phyloP scores from a whole-genome alignment of 2,113 vertebrate genomes.

The Pampusana beccarii region DNA sequence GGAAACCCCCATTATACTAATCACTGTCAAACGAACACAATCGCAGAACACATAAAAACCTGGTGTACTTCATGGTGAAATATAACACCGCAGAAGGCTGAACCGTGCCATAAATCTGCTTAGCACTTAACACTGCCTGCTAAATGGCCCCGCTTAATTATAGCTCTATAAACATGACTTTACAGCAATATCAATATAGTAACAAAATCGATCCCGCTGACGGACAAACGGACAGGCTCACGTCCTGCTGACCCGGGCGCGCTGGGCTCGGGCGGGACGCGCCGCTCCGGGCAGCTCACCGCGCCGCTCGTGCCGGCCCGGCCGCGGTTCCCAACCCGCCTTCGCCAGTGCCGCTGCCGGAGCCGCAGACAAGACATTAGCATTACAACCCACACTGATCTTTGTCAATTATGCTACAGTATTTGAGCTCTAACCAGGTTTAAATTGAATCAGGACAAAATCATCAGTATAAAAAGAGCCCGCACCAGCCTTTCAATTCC shows the following conservation, averaged over 20 bases:
- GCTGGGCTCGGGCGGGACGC: too few species aligned
- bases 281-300: too few species aligned
- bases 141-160: slow-evolving; percentile 52
- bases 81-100: background rate
- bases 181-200: background rate
- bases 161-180: slow-evolving; percentile 23
- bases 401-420: slow-evolving; percentile 76
- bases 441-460: slow-evolving; percentile 82
- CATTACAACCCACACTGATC: slow-evolving; percentile 71
- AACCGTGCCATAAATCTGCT: slow-evolving; percentile 25
- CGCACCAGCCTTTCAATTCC: slow-evolving; percentile 79
- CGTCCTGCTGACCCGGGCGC: background rate
- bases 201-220: background rate
- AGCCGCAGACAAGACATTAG: slow-evolving; percentile 47
- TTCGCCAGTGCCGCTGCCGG: background rate
- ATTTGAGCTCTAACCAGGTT: slow-evolving; percentile 79
- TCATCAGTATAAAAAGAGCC: slow-evolving; percentile 79
- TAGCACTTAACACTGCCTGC: slow-evolving; percentile 33
- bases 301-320: too few species aligned
- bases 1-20: slow-evolving; percentile 38
- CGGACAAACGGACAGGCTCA: background rate
- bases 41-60: background rate
- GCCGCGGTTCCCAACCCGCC: background rate
- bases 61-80: slow-evolving; percentile 8
- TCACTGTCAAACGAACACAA: slow-evolving; percentile 26